Percentiles rank a stretch among this genome's conserved stretches.
Conservation (phyloP, 2,888 invertebrate species). For the Calameuta filiformis region DNA sequence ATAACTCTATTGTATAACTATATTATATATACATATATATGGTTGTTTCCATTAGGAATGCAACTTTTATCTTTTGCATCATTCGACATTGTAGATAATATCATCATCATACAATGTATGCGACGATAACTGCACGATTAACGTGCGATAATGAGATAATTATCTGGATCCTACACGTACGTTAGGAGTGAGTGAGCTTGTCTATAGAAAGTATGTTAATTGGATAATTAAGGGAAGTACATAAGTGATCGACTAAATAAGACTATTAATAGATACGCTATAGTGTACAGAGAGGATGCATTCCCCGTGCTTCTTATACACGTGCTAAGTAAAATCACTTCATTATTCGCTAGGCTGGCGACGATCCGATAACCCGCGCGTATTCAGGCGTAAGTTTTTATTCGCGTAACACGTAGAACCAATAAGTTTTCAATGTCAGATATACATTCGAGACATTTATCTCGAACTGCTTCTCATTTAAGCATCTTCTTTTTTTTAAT, state of each 20-base stretch:
- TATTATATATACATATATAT: no score
- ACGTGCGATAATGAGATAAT: background rate
- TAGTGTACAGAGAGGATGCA: conserved; percentile 3
- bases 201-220: conserved; percentile 1
- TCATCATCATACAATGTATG: background rate
- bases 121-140: background rate
- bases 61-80: no score
- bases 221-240: background rate
- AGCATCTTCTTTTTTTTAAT: background rate
- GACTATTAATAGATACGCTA: background rate
- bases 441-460: background rate
- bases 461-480: background rate
- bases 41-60: no score
- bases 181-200: conserved; percentile 1
- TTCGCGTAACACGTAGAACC: background rate
- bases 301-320: conserved; percentile 7
- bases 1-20: no score
- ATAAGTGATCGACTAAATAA: background rate
- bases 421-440: background rate
- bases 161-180: background rate
- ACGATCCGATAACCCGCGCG: background rate
- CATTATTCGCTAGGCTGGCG: background rate
- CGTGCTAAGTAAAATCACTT: background rate
- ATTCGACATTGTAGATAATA: background rate
- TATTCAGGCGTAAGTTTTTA: background rate